These are phyloP conservation scores for Aleiodes leptofemur DNA, from an alignment of 2,888 invertebrate genomes.

Conservation along the genomic window DNA sequence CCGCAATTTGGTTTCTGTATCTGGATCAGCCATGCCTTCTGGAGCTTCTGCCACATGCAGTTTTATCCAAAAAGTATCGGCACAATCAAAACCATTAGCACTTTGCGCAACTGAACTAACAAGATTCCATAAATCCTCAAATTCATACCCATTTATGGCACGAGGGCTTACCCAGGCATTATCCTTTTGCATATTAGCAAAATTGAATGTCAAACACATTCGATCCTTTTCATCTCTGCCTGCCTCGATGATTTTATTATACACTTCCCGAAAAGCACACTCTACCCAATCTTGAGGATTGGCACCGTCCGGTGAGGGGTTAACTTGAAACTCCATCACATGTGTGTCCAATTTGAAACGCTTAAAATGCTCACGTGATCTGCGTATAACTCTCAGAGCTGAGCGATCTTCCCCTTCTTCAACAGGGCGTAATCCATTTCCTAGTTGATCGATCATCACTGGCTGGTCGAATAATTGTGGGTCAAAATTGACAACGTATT, in stretches of 20 bases:
- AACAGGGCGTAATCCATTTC: too few relatives aligned
- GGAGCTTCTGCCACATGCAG: too few relatives aligned
- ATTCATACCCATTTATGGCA: neutral
- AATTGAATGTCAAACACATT: neutral
- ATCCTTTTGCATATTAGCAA: neutral
- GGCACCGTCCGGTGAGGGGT: neutral
- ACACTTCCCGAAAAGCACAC: too few relatives aligned
- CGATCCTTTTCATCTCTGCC: neutral
- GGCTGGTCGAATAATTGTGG: too few relatives aligned
- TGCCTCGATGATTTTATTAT: neutral
- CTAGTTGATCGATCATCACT: too few relatives aligned
- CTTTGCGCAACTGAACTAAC: too few relatives aligned
- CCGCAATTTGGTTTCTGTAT: too few relatives aligned
- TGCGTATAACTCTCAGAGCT: neutral
- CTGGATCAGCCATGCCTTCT: too few relatives aligned
- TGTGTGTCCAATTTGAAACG: neutral
- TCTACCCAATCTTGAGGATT: neutral
- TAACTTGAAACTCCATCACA: neutral
- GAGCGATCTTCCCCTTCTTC: too few relatives aligned
- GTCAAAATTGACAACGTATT: too few relatives aligned
- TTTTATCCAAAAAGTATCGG: too few relatives aligned
- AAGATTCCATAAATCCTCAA: slow-evolving; percentile 1
- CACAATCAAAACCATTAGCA: too few relatives aligned
- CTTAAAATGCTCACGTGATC: neutral
- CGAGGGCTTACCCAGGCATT: neutral